These are phyloP conservation scores for Amazona guildingii DNA, from an alignment of 2,113 vertebrate genomes.

Conservation along the genomic window DNA sequence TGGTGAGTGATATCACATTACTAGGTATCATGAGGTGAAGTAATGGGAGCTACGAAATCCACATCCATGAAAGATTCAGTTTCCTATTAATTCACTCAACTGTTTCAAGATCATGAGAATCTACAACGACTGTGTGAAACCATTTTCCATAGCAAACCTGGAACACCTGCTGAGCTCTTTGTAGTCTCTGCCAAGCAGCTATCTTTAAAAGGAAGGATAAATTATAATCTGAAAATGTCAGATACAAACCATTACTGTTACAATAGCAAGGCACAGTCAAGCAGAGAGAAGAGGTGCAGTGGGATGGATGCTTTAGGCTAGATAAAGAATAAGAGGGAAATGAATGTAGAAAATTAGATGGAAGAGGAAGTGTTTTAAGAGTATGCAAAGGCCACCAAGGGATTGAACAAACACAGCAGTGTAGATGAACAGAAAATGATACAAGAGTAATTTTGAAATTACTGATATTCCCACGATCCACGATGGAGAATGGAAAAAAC, in stretches of 20 bases:
- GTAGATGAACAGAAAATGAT: neutral
- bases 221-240: conserved; percentile 43
- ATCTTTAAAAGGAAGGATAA: conserved; percentile 48
- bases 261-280: conserved; percentile 37
- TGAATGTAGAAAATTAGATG: neutral
- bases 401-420: conserved; percentile 32
- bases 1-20: neutral
- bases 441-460: neutral
- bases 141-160: conserved; percentile 50
- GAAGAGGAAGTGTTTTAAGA: conserved; percentile 35
- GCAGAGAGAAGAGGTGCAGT: conserved; percentile 17
- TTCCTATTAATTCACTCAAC: conserved; percentile 20
- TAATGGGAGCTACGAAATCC: neutral
- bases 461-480: neutral
- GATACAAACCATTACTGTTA: conserved; percentile 31
- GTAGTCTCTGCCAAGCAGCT: conserved; percentile 54
- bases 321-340: conserved; percentile 32
- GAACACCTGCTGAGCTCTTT: conserved; percentile 55
- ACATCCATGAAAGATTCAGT: neutral
- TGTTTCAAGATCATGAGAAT: conserved; percentile 40
- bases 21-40: neutral
- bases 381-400: neutral
- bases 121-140: conserved; percentile 51
- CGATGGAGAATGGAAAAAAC: neutral
- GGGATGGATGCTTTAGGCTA: conserved; percentile 1